A percentile compares a stretch with the other conserved stretches of the same genome.
These are phyloP conservation scores for Tauraco erythrolophus DNA, from an alignment of 2,113 vertebrate species.

Conservation along the genomic window DNA sequence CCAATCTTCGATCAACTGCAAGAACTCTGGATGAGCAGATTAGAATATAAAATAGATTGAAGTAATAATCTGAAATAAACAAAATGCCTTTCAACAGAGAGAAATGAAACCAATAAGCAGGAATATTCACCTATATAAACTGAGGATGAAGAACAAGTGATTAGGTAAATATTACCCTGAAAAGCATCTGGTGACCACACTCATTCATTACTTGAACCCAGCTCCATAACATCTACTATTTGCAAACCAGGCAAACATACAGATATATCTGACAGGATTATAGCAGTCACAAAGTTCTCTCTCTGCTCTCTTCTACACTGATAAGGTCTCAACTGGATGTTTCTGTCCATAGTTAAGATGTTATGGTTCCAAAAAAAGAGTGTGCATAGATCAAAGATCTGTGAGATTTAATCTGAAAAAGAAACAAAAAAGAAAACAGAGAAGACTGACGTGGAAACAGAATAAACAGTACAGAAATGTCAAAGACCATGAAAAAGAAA, in stretches of 20 bases:
- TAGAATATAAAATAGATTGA: neutral
- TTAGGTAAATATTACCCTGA: neutral
- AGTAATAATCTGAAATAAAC: neutral
- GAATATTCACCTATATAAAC: neutral
- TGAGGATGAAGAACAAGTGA: neutral
- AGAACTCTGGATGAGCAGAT: neutral
- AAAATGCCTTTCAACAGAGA: neutral
- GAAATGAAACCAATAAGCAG: neutral
- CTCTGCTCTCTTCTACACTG: neutral
- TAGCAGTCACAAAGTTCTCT: neutral
- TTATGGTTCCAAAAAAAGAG: rapidly evolving
- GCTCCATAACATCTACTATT: neutral
- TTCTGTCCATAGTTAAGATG: neutral
- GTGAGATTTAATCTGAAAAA: neutral
- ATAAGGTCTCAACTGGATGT: neutral
- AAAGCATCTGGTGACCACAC: neutral
- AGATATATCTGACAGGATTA: neutral
- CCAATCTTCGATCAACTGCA: neutral
- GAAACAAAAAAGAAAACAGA: neutral
- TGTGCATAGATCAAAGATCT: neutral
- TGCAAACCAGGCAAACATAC: neutral
- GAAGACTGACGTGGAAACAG: neutral
- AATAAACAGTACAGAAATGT: neutral
- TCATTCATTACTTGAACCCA: neutral
- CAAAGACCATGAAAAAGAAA: neutral